phyloP scores from a whole-genome alignment of 2,113 vertebrate species.

The Podilymbus podiceps region DNA sequence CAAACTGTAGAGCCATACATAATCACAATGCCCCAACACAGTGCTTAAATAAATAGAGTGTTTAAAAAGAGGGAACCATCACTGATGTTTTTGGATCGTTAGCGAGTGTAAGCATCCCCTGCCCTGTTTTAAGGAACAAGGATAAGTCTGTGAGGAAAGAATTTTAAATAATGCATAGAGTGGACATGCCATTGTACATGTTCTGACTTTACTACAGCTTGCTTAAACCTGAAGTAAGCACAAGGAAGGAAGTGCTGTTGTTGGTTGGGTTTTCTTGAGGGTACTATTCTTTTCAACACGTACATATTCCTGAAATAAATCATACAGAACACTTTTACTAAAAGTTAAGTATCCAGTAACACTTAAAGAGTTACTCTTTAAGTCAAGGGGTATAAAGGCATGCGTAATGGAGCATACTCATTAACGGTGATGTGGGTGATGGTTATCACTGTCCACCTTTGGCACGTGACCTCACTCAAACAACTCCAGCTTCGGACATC shows the following conservation, averaged over 20 bases:
- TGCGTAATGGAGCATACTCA: background rate
- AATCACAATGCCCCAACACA: background rate
- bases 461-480: background rate
- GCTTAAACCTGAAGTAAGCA: background rate
- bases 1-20: background rate
- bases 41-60: background rate
- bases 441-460: background rate
- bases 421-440: background rate
- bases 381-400: background rate
- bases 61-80: background rate
- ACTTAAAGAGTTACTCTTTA: background rate
- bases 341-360: background rate
- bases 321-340: background rate
- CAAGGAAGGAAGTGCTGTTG: background rate
- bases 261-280: background rate
- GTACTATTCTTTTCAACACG: background rate
- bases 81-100: background rate
- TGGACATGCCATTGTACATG: background rate
- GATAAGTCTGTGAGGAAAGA: background rate
- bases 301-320: background rate
- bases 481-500: background rate
- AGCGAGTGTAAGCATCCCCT: background rate
- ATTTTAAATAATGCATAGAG: background rate
- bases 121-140: background rate
- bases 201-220: background rate